These are phyloP conservation scores for Lasiurus borealis DNA, from an alignment of 2,113 vertebrate genomes.

Conservation along the genomic window DNA sequence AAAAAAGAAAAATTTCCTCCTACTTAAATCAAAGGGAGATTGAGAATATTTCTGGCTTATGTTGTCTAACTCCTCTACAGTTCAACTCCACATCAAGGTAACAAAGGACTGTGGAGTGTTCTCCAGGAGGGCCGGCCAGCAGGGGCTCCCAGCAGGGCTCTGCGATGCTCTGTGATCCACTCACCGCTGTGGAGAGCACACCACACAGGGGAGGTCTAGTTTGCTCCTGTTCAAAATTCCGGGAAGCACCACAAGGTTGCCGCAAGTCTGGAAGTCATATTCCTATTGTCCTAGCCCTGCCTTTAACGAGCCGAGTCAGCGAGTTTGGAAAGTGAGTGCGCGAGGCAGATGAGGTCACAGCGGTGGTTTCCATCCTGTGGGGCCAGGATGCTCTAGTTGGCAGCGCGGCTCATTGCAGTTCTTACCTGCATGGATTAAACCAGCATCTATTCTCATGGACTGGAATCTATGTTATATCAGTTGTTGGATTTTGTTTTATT, in stretches of 20 bases:
- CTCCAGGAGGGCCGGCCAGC: constrained; percentile 65
- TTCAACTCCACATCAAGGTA: constrained; percentile 63
- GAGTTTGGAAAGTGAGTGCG: neutral
- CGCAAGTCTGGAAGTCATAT: neutral
- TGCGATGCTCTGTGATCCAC: constrained; percentile 59
- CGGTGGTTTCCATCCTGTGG: neutral
- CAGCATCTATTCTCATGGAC: neutral
- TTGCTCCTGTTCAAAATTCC: neutral
- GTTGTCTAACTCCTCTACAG: constrained; percentile 63
- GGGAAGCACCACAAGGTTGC: constrained; percentile 1
- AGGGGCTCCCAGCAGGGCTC: constrained; percentile 68
- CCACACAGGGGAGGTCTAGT: neutral
- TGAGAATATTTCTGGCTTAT: constrained; percentile 62
- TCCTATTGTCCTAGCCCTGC: neutral
- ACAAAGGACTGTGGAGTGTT: constrained; percentile 56
- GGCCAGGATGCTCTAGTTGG: neutral
- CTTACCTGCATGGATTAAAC: neutral
- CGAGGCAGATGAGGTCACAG: neutral
- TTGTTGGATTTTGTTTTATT: neutral
- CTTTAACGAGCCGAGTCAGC: constrained; percentile 39
- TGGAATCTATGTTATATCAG: neutral
- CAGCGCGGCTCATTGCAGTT: too few relatives aligned
- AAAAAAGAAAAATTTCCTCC: constrained; percentile 17
- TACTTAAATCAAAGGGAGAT: constrained; percentile 71
- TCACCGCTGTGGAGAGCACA: constrained; percentile 48